These are phyloP conservation scores for Fukomys damarensis DNA, from an alignment of 2,113 vertebrate species.

Conservation along the genomic window DNA sequence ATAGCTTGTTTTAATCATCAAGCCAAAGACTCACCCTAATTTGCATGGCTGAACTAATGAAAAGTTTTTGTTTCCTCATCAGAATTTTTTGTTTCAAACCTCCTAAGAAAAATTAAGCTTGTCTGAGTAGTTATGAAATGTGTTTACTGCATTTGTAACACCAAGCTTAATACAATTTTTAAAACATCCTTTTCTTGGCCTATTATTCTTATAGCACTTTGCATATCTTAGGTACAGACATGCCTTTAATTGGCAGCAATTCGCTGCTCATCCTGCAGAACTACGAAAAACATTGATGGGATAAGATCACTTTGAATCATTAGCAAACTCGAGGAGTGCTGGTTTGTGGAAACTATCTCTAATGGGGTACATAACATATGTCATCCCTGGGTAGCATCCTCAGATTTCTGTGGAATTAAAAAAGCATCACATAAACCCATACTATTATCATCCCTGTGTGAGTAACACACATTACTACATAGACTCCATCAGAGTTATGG, in stretches of 20 bases:
- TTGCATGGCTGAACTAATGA: not conserved
- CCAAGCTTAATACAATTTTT: not conserved
- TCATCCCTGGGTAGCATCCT: not conserved
- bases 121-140: not conserved
- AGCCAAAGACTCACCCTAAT: not conserved
- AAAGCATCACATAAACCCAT: not conserved
- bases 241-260: not conserved
- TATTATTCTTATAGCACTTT: not conserved
- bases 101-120: not conserved
- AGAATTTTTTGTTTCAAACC: constrained; percentile 33
- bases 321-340: not conserved
- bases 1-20: not conserved
- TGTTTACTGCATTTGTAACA: not conserved
- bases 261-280: not conserved
- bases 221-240: not conserved
- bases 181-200: not conserved
- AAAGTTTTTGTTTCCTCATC: not conserved
- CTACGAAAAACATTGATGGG: not conserved
- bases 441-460: not conserved
- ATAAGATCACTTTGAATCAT: not conserved
- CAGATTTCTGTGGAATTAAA: constrained; percentile 20
- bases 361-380: not conserved
- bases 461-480: not conserved
- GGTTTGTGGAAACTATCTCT: not conserved
- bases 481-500: not conserved